Conservation (phyloP, 2,797 vertebrate genomes). For the Manis javanica region DNA sequence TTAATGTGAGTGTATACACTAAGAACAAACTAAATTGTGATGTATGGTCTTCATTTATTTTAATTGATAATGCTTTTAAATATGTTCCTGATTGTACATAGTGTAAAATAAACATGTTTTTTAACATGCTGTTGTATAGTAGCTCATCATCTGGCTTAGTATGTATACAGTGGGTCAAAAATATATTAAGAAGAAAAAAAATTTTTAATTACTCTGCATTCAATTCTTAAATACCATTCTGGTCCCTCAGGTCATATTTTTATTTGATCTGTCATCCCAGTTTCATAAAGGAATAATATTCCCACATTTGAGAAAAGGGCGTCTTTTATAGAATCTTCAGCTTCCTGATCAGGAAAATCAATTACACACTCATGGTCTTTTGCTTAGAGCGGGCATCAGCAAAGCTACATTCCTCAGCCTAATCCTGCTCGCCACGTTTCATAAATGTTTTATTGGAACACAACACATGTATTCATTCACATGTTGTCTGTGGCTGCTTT, state of each 20-base stretch:
- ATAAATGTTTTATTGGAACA: constrained; percentile 14
- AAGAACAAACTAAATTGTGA: constrained; percentile 88
- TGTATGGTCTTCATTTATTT: constrained; percentile 88
- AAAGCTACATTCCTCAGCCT: background rate
- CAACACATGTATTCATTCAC: background rate
- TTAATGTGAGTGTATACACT: constrained; percentile 88
- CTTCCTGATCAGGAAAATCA: constrained; percentile 9
- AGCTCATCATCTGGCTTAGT: constrained; percentile 81
- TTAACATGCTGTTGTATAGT: constrained; percentile 88
- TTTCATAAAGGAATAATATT: constrained; percentile 32
- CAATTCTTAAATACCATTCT: constrained; percentile 11
- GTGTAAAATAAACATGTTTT: constrained; percentile 92
- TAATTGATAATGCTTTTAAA: constrained; percentile 88
- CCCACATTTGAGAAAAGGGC: background rate
- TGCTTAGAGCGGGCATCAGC: background rate
- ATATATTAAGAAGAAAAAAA: background rate
- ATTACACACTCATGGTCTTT: background rate
- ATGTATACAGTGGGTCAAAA: constrained; percentile 53
- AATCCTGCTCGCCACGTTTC: background rate
- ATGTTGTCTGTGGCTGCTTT: background rate
- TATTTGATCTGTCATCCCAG: background rate
- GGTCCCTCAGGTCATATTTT: background rate
- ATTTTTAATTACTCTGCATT: background rate
- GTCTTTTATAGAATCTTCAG: constrained; percentile 31
- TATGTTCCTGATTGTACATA: constrained; percentile 90